Base-by-base conservation (phyloP, 2,113 vertebrate genomes). In the Oophaga pumilio region DNA sequence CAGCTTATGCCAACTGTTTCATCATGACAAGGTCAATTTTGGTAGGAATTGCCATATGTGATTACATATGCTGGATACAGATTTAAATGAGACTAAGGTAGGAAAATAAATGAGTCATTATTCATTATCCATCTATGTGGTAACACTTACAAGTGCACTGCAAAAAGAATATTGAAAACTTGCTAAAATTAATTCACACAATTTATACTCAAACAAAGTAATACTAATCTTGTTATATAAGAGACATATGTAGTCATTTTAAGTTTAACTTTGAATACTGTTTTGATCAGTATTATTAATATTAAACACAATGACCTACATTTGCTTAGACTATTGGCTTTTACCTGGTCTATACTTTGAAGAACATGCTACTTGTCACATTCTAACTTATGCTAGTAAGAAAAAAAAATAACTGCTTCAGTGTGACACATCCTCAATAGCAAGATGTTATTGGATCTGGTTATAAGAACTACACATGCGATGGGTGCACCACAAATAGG, bases 61-160 rank as follows among this genome's bases (percentile, higher is more conserved):
- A 82, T 26, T 82, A 60, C 80, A 82, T 82, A 82, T 82, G 79
- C 79, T 82, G 80, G 60, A 66, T 60, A 66, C 60, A 52, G 60
- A 68, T 82, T 82, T 68, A 66, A 43, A 68, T 82, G n/a, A 82
- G 24, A 49, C 57, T 33, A 68, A 82, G 80, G 57, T 82, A 82
- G 62, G 80, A 11, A 52, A 24, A 68, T 64, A 66, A 8, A 82
- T n/a, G 33, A 66, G 43, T 82, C 4, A 66, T 49, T 82, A 66
- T n/a, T 82, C 9, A 1, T 62, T 22, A 28, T 64, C 22, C 33
- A n/a, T 52, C 33, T 26, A 82, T 82, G 80, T 26, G 79, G 9
- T 50, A 66, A 64, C 57, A 10, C 11, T 52, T 18, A 14, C 53
- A 79, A 56, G 43, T 20, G 33, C 12, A 60, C n/a, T 79, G 77